Conservation (phyloP, 2,888 invertebrate genomes). For the Horisme vitalbata region DNA sequence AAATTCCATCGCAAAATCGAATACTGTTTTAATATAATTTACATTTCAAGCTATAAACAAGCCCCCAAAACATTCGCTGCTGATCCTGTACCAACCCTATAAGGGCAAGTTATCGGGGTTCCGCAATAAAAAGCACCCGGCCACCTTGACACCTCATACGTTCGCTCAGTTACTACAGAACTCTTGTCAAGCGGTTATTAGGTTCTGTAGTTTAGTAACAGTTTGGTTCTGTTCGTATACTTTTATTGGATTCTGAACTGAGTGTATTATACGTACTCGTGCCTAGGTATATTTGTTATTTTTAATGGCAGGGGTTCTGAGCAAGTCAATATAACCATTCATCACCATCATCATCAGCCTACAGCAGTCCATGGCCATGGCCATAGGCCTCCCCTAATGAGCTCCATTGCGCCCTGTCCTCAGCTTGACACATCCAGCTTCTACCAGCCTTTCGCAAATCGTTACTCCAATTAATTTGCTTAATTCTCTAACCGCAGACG, state of each 20-base stretch:
- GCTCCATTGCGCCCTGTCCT: too few relatives aligned
- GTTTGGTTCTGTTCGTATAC: slow-evolving; percentile 16
- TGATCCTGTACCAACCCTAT: slow-evolving; percentile 11
- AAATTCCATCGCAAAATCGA: too few relatives aligned
- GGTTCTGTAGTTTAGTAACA: slow-evolving; percentile 28
- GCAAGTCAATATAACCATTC: too few relatives aligned
- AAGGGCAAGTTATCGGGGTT: slow-evolving; percentile 39
- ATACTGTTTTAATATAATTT: not conserved
- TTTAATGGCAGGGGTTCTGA: too few relatives aligned
- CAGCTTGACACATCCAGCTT: too few relatives aligned
- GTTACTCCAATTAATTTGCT: too few relatives aligned
- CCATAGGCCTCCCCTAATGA: too few relatives aligned
- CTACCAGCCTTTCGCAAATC: too few relatives aligned
- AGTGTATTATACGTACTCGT: not conserved
- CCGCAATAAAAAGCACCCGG: slow-evolving; percentile 46
- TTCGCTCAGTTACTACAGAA: slow-evolving; percentile 28
- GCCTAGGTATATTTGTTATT: too few relatives aligned
- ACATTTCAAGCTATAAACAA: slow-evolving; percentile 1
- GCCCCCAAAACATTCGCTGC: slow-evolving; percentile 10
- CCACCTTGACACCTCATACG: slow-evolving; percentile 35
- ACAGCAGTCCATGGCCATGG: too few relatives aligned
- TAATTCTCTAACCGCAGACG: too few relatives aligned
- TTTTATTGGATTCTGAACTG: slow-evolving; percentile 20
- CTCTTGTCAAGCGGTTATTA: slow-evolving; percentile 34
- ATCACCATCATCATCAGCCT: too few relatives aligned